phyloP scores from a whole-genome alignment of 1,140 invertebrate genomes.

The Venturia canescens region DNA sequence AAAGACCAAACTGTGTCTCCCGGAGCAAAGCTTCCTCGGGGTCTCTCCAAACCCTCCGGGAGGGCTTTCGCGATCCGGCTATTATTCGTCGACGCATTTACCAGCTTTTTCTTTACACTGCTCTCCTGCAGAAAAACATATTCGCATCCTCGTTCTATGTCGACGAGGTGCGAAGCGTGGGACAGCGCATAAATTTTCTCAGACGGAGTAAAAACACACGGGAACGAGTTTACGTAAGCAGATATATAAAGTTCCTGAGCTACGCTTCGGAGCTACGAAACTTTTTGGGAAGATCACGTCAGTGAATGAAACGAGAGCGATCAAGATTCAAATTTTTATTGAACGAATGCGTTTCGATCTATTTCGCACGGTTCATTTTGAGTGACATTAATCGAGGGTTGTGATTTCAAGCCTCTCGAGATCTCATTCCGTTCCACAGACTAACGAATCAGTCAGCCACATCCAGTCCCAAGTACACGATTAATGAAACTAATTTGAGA shows the following conservation, averaged over 20 bases:
- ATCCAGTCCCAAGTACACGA: neutral
- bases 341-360: too few species aligned
- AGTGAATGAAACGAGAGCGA: neutral
- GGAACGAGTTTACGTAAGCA: neutral
- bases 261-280: too few species aligned
- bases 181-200: slow-evolving; percentile 13
- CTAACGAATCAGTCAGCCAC: too few species aligned
- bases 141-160: neutral
- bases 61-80: neutral
- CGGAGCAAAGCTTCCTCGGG: neutral
- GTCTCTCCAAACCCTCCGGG: slow-evolving; percentile 17
- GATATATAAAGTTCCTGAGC: neutral
- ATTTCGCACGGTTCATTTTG: too few species aligned
- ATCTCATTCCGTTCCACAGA: too few species aligned
- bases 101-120: neutral
- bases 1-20: slow-evolving; percentile 12
- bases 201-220: neutral
- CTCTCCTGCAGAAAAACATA: neutral
- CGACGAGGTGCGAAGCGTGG: slow-evolving; percentile 52
- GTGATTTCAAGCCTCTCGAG: too few species aligned
- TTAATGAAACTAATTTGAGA: slow-evolving; percentile 37
- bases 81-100: neutral
- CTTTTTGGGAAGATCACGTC: neutral
- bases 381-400: too few species aligned
- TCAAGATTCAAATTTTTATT: too few species aligned